phyloP scores from a whole-genome alignment of 2,888 invertebrate genomes.

The Ferrisia virgata region DNA sequence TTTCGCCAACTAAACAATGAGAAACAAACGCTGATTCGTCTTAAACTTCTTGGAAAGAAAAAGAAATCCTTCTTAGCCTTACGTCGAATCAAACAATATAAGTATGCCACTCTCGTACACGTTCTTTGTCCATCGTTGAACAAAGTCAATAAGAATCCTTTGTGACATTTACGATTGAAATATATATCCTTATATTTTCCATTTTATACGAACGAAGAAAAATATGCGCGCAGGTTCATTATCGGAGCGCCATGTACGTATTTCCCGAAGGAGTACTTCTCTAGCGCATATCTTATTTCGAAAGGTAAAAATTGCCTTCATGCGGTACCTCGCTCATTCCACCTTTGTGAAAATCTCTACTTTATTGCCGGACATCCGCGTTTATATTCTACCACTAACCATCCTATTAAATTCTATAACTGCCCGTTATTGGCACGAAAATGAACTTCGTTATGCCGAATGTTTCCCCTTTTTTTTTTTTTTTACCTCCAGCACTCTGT shows the following conservation, averaged over 20 bases:
- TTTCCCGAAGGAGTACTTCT: slow-evolving; percentile 40
- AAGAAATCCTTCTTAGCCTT: too few species aligned
- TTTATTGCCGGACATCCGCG: slow-evolving; percentile 43
- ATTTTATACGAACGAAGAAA: slow-evolving; percentile 35
- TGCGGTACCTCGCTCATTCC: not conserved
- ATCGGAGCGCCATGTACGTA: slow-evolving; percentile 5
- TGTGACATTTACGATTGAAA: slow-evolving; percentile 25
- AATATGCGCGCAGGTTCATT: slow-evolving; percentile 43
- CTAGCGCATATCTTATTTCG: slow-evolving; percentile 27
- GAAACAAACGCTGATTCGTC: too few species aligned
- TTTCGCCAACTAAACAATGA: too few species aligned
- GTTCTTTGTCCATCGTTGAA: not conserved
- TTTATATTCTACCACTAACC: slow-evolving; percentile 38
- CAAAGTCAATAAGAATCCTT: slow-evolving; percentile 1
- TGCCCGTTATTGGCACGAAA: slow-evolving; percentile 40
- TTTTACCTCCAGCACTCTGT: too few species aligned
- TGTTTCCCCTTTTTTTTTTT: slow-evolving; percentile 20
- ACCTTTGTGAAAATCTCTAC: slow-evolving; percentile 26
- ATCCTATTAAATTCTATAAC: slow-evolving; percentile 43
- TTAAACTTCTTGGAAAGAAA: too few species aligned
- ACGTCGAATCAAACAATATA: not conserved
- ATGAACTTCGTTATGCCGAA: slow-evolving; percentile 38
- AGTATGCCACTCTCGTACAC: not conserved
- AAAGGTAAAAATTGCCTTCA: slow-evolving; percentile 35
- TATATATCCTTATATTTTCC: slow-evolving; percentile 36